Evolutionary conservation across 2,113 vertebrate genomes (phyloP).

Genomic region (Podocnemis expansa): DNA sequence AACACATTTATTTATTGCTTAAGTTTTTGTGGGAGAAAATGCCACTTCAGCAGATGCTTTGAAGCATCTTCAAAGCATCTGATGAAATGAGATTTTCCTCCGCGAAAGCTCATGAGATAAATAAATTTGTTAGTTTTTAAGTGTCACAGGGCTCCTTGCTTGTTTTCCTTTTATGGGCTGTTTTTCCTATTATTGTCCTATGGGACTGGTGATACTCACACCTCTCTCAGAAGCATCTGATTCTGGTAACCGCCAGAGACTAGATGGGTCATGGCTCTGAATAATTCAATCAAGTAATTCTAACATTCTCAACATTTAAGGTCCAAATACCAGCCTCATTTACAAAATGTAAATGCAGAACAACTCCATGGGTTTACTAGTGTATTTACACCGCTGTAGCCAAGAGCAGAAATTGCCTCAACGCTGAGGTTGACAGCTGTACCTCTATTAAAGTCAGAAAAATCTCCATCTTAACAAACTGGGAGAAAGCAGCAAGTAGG

Average conservation of each 20-base stretch:
- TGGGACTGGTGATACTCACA: background rate
- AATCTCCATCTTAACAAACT: constrained; percentile 54
- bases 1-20: no score
- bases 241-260: no score
- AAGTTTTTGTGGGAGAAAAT: no score
- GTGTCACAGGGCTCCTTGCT: no score
- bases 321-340: background rate
- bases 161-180: background rate
- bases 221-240: background rate
- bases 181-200: background rate
- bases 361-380: no score
- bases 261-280: background rate
- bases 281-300: background rate
- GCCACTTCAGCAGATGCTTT: no score
- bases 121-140: no score
- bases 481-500: constrained; percentile 46
- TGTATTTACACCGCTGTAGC: background rate
- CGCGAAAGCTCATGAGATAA: no score
- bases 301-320: background rate
- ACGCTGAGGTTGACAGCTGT: constrained; percentile 43
- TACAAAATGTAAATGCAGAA: background rate
- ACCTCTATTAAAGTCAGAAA: constrained; percentile 53
- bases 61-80: no score
- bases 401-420: background rate
- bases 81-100: no score